Conservation (phyloP, 2,888 invertebrate genomes). For the Tupiocoris notatus region DNA sequence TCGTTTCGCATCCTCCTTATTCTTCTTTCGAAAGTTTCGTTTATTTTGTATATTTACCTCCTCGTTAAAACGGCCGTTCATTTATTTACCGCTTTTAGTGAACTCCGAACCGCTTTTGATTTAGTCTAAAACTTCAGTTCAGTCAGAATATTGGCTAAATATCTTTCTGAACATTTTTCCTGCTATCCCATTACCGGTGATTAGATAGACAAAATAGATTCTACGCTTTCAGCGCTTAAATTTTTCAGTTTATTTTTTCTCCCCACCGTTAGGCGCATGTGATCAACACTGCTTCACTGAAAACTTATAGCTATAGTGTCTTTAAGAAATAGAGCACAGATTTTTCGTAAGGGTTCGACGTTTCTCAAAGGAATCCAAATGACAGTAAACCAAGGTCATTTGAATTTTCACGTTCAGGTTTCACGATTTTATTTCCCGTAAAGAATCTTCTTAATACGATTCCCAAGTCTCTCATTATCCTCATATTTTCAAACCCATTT, state of each 20-base stretch:
- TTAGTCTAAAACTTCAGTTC: conserved; percentile 16
- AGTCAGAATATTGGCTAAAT: conserved; percentile 1
- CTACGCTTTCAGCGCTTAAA: conserved; percentile 18
- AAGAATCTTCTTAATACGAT: neutral
- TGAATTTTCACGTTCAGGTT: neutral
- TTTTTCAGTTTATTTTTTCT: conserved; percentile 23
- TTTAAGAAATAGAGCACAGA: neutral
- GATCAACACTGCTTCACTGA: conserved; percentile 38
- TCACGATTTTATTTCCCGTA: neutral
- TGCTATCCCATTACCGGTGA: neutral
- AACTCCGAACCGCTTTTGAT: conserved; percentile 7
- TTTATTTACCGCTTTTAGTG: conserved; percentile 3
- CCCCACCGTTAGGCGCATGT: conserved; percentile 25
- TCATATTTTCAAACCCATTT: neutral
- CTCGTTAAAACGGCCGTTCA: neutral
- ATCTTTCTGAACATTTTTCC: conserved; percentile 35
- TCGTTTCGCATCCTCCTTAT: neutral
- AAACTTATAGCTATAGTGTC: conserved; percentile 24
- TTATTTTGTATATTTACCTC: neutral
- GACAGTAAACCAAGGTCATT: neutral
- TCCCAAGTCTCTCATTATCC: neutral
- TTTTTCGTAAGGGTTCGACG: neutral
- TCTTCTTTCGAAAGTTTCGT: neutral
- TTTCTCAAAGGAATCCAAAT: neutral
- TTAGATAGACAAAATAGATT: conserved; percentile 9